Percentiles rank a stretch among this genome's conserved stretches.
Evolutionary conservation across 2,113 vertebrate species (phyloP).

Genomic region (Bos javanicus): DNA sequence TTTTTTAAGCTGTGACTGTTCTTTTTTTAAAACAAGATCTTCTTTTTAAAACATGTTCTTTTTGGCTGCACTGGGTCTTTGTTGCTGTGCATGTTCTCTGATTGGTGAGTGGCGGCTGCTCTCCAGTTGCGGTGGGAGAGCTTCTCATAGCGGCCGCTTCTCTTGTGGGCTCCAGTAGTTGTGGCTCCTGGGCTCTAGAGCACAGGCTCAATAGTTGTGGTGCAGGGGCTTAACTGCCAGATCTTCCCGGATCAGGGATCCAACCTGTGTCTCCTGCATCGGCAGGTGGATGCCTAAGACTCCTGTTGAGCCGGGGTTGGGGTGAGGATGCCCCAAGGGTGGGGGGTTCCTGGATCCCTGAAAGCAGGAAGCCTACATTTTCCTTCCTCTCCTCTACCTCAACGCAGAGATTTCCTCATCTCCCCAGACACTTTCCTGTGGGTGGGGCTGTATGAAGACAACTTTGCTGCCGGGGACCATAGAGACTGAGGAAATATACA

Average conservation of each 20-base stretch:
- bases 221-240: background rate
- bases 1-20: no score
- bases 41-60: no score
- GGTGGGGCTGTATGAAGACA: background rate
- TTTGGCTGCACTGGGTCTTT: no score
- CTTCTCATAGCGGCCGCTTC: background rate
- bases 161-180: background rate
- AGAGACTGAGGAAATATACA: background rate
- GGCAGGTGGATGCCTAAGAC: background rate
- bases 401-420: constrained; percentile 32
- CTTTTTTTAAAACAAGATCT: no score
- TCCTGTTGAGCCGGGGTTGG: background rate
- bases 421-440: constrained; percentile 25
- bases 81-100: no score
- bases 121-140: background rate
- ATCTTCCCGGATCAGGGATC: background rate
- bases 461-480: background rate
- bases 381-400: background rate
- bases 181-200: background rate
- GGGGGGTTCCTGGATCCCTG: background rate
- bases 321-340: background rate
- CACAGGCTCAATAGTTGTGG: background rate
- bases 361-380: background rate
- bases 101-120: background rate
- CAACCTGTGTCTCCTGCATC: background rate